Percentiles rank a stretch among this genome's conserved stretches.
These are phyloP conservation scores for Unio pictorum DNA, from an alignment of 2,888 invertebrate genomes.

Conservation along the genomic window DNA sequence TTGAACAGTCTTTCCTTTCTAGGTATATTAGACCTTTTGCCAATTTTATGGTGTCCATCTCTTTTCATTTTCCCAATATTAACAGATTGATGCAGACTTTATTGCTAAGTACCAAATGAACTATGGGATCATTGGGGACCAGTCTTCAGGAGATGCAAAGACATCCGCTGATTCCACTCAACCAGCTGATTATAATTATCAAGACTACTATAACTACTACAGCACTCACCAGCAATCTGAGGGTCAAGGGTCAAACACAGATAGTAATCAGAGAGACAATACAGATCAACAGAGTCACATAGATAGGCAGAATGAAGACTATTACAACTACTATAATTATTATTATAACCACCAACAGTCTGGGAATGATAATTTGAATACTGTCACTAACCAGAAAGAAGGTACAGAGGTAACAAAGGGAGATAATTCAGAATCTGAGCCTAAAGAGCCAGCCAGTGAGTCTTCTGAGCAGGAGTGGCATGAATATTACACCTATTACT, in stretches of 20 bases:
- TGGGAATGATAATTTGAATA: not conserved
- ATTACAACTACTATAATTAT: slow-evolving; percentile 1
- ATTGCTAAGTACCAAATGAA: slow-evolving; percentile 96
- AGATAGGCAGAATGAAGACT: not conserved
- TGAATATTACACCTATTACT: slow-evolving; percentile 59
- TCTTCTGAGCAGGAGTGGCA: not conserved
- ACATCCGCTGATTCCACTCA: not conserved
- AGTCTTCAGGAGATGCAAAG: slow-evolving; percentile 8
- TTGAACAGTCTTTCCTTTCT: not conserved
- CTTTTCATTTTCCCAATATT: too few relatives aligned
- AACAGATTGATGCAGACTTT: slow-evolving; percentile 92
- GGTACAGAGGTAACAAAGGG: slow-evolving; percentile 6
- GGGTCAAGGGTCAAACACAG: not conserved
- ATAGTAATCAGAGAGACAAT: slow-evolving; percentile 1
- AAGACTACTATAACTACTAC: not conserved
- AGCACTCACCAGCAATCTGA: not conserved
- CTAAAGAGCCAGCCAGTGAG: slow-evolving; percentile 1
- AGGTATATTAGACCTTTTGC: slow-evolving; percentile 17
- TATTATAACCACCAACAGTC: not conserved
- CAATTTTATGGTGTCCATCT: too few relatives aligned
- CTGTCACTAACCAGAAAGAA: not conserved
- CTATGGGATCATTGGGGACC: slow-evolving; percentile 75
- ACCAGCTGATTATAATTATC: too few relatives aligned
- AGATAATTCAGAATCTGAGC: slow-evolving; percentile 6
- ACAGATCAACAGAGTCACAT: not conserved